Percentiles rank a stretch among this genome's conserved stretches.
Conservation (phyloP, 2,113 vertebrate species). For the Seriola aureovittata region DNA sequence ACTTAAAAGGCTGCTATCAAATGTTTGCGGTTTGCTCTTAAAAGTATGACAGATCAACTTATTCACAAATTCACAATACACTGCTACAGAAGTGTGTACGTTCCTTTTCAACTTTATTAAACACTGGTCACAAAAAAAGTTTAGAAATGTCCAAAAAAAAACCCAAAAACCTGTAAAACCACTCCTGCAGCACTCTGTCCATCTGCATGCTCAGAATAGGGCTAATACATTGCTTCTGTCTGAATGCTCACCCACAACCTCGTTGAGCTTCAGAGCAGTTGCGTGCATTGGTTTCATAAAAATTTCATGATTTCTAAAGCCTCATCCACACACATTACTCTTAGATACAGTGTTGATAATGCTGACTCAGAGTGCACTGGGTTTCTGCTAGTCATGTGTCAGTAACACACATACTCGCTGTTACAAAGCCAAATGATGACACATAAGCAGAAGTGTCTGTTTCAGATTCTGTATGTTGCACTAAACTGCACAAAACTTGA, state of each 20-base stretch:
- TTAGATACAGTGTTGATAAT: neutral
- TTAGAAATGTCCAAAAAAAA: neutral
- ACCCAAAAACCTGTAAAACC: neutral
- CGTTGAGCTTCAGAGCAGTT: neutral
- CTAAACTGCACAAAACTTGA: neutral
- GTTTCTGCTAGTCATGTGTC: neutral
- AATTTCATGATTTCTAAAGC: conserved; percentile 23
- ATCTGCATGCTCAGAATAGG: neutral
- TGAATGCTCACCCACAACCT: neutral
- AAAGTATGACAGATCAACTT: neutral
- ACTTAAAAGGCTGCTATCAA: too few species aligned
- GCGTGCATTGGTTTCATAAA: conserved; percentile 31
- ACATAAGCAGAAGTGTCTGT: neutral
- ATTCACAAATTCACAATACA: neutral
- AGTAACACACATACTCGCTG: neutral
- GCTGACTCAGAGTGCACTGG: conserved; percentile 11
- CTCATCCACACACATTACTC: neutral
- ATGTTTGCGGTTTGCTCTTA: too few species aligned
- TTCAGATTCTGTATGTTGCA: neutral
- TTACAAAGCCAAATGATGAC: too few species aligned
- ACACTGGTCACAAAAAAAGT: neutral
- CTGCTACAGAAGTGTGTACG: neutral
- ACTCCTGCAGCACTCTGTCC: neutral
- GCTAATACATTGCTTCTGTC: neutral
- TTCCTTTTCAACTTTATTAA: too few species aligned